A percentile compares a stretch with the other conserved stretches of the same genome.
phyloP scores from a whole-genome alignment of 2,888 invertebrate species.

The Idaea straminata region DNA sequence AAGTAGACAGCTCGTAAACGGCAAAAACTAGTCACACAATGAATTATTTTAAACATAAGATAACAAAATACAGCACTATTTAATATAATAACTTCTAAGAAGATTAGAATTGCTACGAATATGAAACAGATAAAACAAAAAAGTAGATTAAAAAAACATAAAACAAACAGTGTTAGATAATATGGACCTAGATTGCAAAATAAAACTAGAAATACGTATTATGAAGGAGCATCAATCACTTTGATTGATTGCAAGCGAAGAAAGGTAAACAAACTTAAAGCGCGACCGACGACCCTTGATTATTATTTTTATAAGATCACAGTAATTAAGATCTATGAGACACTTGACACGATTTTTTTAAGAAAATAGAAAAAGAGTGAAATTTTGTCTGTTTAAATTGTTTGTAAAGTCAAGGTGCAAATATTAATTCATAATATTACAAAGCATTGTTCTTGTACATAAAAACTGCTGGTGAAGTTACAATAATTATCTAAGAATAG shows the following conservation, averaged over 20 bases:
- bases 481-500: too few species aligned
- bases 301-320: conserved; percentile 23
- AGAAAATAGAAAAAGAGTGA: too few species aligned
- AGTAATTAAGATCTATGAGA: not conserved
- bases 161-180: conserved; percentile 27
- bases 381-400: too few species aligned
- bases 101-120: conserved; percentile 8
- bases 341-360: not conserved
- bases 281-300: conserved; percentile 25
- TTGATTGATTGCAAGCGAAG: conserved; percentile 52
- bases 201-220: conserved; percentile 44
- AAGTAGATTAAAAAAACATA: too few species aligned
- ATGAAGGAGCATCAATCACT: conserved; percentile 57
- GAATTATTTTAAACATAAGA: not conserved
- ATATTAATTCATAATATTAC: too few species aligned
- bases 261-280: conserved; percentile 31
- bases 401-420: too few species aligned
- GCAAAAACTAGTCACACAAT: not conserved
- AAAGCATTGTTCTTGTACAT: too few species aligned
- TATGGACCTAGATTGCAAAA: conserved; percentile 44
- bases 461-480: too few species aligned
- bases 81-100: conserved; percentile 16
- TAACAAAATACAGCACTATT: conserved; percentile 1
- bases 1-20: not conserved
- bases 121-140: conserved; percentile 13